Evolutionary conservation across 2,888 invertebrate genomes (phyloP), one percentile per base, ranked within the genome.

Genomic region (Opisthograptis luteolata): DNA sequence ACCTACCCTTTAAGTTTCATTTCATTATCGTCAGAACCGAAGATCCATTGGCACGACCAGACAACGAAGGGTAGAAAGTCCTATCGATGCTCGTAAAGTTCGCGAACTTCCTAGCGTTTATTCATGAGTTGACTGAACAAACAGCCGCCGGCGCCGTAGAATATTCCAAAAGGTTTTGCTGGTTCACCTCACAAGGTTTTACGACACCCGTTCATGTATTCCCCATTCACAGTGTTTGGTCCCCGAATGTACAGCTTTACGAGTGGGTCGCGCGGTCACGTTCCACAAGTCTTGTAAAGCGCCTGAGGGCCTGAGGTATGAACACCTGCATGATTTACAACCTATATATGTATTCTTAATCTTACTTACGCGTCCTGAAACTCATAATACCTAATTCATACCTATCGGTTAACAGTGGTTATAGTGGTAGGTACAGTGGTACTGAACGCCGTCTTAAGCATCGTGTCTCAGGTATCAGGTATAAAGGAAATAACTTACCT

Each of bases 121-220:
- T 51, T 51, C 44, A 51, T 44, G 50, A 51, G 50, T 40, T 51
- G 30, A 30, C 44, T 45, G 30, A 51, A 51, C 40, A 51, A 51
- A 45, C 50, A 44, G 40, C 43, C 39, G 9, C 40, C 44, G 40
- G 39, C 39, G 9, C 40, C 44, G 22, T 30, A 36, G 35, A 40
- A 30, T 51, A 40, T 45, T 45, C 35, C 19, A 28, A 39, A 37
- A 51, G 50, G 44, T 51, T 49, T 49, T 35, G 49, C 36, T 49
- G 50, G 40, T 41, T 45, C 50, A 47, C 40, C 43, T 47, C 50
- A 27, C 41, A 43, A 46, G 40, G 42, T 49, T 50, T 50, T 55
- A 42, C 47, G 43, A 52, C 5, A 20, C 37, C 37, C 35, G 32
- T 47, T 51, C 46, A 39, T 50, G 50, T 50, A 44, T 51, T 45